These are phyloP conservation scores for Chloroceryle amazona DNA, from an alignment of 2,797 vertebrate species.

Conservation along the genomic window DNA sequence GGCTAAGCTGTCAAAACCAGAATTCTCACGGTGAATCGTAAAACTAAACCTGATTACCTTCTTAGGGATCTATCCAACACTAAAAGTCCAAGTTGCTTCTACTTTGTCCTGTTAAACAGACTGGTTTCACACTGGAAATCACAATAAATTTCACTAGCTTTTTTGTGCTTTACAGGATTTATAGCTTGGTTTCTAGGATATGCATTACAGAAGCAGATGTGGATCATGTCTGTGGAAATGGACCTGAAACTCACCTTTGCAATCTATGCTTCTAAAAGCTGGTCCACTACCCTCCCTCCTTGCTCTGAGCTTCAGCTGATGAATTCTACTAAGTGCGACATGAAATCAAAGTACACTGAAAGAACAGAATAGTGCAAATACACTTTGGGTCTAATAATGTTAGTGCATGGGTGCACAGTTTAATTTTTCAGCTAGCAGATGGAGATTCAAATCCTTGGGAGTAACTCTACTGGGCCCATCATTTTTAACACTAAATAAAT, in stretches of 20 bases:
- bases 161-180: background rate
- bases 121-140: background rate
- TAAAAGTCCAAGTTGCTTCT: background rate
- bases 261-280: background rate
- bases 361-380: background rate
- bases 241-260: background rate
- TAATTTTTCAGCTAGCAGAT: background rate
- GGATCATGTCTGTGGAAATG: background rate
- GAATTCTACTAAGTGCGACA: background rate
- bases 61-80: background rate
- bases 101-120: background rate
- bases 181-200: background rate
- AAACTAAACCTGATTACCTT: background rate
- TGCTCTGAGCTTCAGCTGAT: background rate
- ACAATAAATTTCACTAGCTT: background rate
- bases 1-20: background rate
- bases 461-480: background rate
- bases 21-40: background rate
- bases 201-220: background rate
- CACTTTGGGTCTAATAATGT: no score
- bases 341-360: background rate
- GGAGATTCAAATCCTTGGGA: background rate
- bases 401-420: no score
- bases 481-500: conserved; percentile 30
- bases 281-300: background rate